Base-by-base conservation (phyloP, 2,888 invertebrate species). In the Atrina japonica region DNA sequence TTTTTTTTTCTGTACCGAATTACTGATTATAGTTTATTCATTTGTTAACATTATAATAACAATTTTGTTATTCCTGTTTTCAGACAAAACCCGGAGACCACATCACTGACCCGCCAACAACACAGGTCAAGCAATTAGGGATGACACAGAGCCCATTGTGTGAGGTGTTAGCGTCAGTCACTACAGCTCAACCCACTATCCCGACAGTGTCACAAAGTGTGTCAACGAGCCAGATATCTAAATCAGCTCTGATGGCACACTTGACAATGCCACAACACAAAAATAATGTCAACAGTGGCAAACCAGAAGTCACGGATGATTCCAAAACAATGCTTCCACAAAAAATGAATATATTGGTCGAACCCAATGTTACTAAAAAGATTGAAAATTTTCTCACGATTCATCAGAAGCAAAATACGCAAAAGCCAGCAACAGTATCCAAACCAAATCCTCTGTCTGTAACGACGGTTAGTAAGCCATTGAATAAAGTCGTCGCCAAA, bases 131-230 rank as follows among this genome's bases (percentile, higher is more conserved):
- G 6, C 35, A 35, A 40, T 35, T 40, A 11, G 16, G 21, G 21
- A 40, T 18, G 11, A 40, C 14, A 14, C 18, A 56, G 21, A 40
- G 23, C 14, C 56, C 67, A n/a, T 14, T 72, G 14, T 40, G 35
- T 45, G 56, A 72, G 43, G 64, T 78, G 6, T 41, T 81, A 16
- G 81, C 77, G 18, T 73, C 80, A 11, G 83, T 85, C 14, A 82
- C 86, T 14, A 86, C 86, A 27, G 87, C 81, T 6, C 80, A 80
- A 23, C 84, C 87, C 9, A 86, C 88, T 18, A 75, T 86, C 2
- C 64, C 71, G 40, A 65, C 66, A 3, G 63, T 65, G 18, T 11
- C 35, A 56, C 35, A 23, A 14, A 56, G 18, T 56, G n/a, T 27
- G n/a, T 25, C 56, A 40, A 35, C 18, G 5, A 25, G 23, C 7